Conservation (phyloP, 2,888 invertebrate species). For the Lycaena phlaeas region DNA sequence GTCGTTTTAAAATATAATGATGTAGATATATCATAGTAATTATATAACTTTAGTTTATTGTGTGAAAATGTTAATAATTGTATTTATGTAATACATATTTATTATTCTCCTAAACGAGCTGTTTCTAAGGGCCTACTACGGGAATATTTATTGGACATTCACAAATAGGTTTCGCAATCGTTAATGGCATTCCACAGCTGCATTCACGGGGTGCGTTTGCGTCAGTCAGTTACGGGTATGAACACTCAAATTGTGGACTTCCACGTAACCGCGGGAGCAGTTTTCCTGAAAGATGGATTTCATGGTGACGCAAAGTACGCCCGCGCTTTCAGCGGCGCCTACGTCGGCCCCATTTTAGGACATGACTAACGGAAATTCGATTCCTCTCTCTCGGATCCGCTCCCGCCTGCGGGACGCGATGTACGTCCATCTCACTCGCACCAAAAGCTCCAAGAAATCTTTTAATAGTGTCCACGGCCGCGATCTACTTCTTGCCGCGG, state of each 20-base stretch:
- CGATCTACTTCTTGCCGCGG: conserved; percentile 71
- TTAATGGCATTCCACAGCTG: conserved; percentile 59
- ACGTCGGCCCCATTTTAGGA: conserved; percentile 80
- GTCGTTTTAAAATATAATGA: too few relatives aligned
- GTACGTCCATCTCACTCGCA: conserved; percentile 58
- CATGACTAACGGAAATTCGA: conserved; percentile 80
- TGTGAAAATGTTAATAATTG: too few relatives aligned
- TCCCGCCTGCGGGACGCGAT: conserved; percentile 58
- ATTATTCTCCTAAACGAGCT: too few relatives aligned
- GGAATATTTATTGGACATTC: too few relatives aligned
- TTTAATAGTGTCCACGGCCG: conserved; percentile 75
- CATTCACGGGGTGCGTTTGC: conserved; percentile 55
- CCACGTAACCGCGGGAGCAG: conserved; percentile 38
- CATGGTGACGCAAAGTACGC: conserved; percentile 68
- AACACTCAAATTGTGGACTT: conserved; percentile 30
- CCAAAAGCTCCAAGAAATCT: conserved; percentile 72
- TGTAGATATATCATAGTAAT: too few relatives aligned
- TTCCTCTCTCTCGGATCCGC: conserved; percentile 66
- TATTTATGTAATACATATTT: too few relatives aligned
- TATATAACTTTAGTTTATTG: too few relatives aligned
- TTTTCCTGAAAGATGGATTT: conserved; percentile 70
- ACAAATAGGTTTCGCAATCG: conserved; percentile 44
- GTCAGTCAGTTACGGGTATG: conserved; percentile 43
- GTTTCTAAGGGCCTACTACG: too few relatives aligned
- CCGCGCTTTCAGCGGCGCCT: conserved; percentile 74